phyloP scores from a whole-genome alignment of 2,888 invertebrate genomes.

The Leptinotarsa haldemani region DNA sequence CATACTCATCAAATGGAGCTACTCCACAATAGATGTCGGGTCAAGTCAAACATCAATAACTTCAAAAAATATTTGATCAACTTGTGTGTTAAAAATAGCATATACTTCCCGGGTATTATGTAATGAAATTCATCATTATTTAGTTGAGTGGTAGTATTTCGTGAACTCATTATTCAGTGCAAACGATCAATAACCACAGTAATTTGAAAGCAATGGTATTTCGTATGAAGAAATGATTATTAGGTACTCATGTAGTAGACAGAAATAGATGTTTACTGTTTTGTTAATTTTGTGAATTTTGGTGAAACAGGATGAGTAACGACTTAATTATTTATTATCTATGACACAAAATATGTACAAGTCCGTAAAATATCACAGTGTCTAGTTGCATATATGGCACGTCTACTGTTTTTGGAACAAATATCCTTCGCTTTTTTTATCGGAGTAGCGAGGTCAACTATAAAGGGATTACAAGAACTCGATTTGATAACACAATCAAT shows the following conservation, averaged over 20 bases:
- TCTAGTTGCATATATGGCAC: too few relatives aligned
- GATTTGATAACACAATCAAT: too few relatives aligned
- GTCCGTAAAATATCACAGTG: too few relatives aligned
- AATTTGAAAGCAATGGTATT: slow-evolving; percentile 20
- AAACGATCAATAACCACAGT: slow-evolving; percentile 27
- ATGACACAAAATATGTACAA: too few relatives aligned
- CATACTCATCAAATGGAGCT: background rate
- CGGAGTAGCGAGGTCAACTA: too few relatives aligned
- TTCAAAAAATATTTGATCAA: background rate
- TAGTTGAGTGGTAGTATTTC: slow-evolving; percentile 21
- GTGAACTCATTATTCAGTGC: background rate
- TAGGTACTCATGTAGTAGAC: background rate
- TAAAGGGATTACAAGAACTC: too few relatives aligned
- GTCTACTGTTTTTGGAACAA: too few relatives aligned
- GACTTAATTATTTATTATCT: too few relatives aligned
- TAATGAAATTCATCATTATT: slow-evolving; percentile 25
- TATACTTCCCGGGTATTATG: slow-evolving; percentile 26
- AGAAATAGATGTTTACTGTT: too few relatives aligned
- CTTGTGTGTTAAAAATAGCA: slow-evolving; percentile 27
- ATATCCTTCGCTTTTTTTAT: too few relatives aligned
- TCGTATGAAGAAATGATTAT: background rate
- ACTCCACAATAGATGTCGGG: slow-evolving; percentile 23
- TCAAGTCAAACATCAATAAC: background rate
- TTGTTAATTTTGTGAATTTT: too few relatives aligned
- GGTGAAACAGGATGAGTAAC: too few relatives aligned